Conservation (phyloP, 2,888 invertebrate species). For the Coremacera marginata region DNA sequence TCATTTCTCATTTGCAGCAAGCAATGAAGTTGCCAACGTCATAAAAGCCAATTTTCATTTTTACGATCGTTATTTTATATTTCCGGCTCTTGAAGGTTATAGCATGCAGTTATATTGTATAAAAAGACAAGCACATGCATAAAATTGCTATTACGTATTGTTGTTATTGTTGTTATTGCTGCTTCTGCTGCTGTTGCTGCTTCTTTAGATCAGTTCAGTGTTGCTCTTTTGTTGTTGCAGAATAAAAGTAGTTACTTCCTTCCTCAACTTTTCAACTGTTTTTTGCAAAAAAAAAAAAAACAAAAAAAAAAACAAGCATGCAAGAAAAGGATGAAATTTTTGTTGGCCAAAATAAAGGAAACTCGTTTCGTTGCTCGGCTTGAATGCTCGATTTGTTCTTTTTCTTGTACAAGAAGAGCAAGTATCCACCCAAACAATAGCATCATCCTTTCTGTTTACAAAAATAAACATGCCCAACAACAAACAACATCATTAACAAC, state of each 20-base stretch:
- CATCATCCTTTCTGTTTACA: not conserved
- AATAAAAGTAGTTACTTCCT: constrained; percentile 41
- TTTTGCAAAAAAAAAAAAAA: not conserved
- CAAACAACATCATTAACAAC: not conserved
- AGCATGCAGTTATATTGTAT: constrained; percentile 42
- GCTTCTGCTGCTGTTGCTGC: constrained; percentile 25
- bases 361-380: not conserved
- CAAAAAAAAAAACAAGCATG: not conserved
- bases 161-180: constrained; percentile 23
- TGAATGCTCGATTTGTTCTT: not conserved
- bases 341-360: not conserved
- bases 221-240: constrained; percentile 29
- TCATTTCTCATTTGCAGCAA: constrained; percentile 10
- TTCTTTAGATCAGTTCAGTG: constrained; percentile 15
- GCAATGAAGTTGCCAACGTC: constrained; percentile 40
- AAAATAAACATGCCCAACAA: not conserved
- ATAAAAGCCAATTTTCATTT: constrained; percentile 56
- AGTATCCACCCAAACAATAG: constrained; percentile 5
- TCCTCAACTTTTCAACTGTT: constrained; percentile 3
- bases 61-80: constrained; percentile 56
- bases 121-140: constrained; percentile 41
- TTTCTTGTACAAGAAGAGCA: not conserved
- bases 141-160: constrained; percentile 42
- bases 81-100: constrained; percentile 54
- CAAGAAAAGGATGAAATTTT: not conserved